Base-by-base conservation (phyloP, 1,140 invertebrate species). In the Heliconius nattereri region DNA sequence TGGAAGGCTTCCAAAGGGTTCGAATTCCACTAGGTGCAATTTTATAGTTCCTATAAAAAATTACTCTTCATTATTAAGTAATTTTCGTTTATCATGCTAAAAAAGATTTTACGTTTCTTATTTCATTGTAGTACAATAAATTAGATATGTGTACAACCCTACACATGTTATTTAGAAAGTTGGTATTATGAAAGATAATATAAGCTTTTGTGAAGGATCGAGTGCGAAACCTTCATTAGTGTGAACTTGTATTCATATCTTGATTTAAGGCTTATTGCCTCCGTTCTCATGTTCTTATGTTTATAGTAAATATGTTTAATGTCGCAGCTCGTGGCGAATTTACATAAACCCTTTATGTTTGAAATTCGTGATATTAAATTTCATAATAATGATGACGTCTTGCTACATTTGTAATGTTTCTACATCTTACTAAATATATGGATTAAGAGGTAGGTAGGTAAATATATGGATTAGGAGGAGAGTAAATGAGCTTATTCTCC, bases 181-280 rank as follows among this genome's bases (percentile, higher is more conserved):
- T 60, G 70, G 60, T 78, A 81, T 79, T 79, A 77, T 78, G 76
- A 78, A 75, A 77, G 78, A 82, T 82, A 82, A 82, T 80, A 80
- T 45, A 78, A 76, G 81, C 78, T 80, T 84, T 81, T 80, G 82
- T 77, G 49, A 81, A 81, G 52, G 81, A 49, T 60, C 52, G 45
- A 79, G 70, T 72, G 78, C 77, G 76, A 79, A 82, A 84, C 83
- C 83, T 83, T 85, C 84, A 85, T 85, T 84, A 85, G 81, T 83
- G 76, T 78, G 76, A 84, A 83, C 81, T 84, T 85, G 84, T 85
- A 84, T 84, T 85, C 83, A 84, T 85, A 84, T 83, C 84, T 85
- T 84, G 84, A 85, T 84, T 85, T 81, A 81, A 78, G 79, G 79
- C 75, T 78, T 78, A 83, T 81, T 78, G 75, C 79, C 49, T 76